A percentile compares a stretch with the other conserved stretches of the same genome.
Evolutionary conservation across 2,113 vertebrate species (phyloP).

Genomic region (Tachycineta bicolor): DNA sequence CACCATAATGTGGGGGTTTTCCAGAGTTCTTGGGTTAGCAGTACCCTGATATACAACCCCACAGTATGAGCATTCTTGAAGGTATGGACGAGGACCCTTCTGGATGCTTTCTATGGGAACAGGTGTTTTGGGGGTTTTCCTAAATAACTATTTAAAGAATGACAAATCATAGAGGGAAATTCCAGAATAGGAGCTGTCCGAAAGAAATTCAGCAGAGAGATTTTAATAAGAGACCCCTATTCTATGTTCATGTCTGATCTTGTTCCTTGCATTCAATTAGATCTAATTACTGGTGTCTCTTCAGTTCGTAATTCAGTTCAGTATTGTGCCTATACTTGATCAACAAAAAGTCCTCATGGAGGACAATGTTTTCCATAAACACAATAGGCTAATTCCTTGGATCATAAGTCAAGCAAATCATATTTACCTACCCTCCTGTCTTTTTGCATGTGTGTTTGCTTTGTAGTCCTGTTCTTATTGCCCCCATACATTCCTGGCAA

Average conservation of each 20-base stretch:
- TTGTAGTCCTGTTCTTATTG: background rate
- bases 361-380: background rate
- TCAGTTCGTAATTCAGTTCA: background rate
- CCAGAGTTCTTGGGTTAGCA: background rate
- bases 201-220: background rate
- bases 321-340: background rate
- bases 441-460: background rate
- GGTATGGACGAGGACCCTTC: background rate
- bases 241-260: background rate
- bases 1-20: background rate
- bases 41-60: background rate
- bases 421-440: background rate
- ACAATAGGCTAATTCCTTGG: background rate
- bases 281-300: background rate
- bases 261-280: background rate
- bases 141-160: background rate
- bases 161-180: background rate
- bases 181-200: background rate
- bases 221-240: background rate
- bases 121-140: accelerated
- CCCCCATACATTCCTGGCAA: background rate
- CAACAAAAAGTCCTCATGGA: background rate
- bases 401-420: background rate
- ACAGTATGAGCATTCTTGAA: background rate
- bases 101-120: background rate